phyloP scores from a whole-genome alignment of 37 sponge, comb jelly and placozoan genomes.

The Ephydatia muelleri region DNA sequence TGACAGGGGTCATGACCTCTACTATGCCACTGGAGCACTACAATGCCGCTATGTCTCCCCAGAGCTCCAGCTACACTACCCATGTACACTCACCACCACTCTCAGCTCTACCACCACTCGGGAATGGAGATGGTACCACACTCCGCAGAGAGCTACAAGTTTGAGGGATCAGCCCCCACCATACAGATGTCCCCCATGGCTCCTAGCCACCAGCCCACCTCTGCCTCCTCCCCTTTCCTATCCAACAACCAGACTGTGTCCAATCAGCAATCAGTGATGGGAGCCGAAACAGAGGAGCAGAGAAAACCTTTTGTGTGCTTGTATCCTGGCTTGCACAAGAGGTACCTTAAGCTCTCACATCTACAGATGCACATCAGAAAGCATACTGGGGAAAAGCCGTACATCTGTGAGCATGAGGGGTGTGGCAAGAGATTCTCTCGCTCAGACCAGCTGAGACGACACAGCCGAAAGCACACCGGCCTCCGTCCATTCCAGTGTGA shows the following conservation, averaged over 20 bases:
- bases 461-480: slow-evolving; percentile 90
- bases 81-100: slow-evolving; percentile 24
- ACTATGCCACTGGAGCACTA: slow-evolving; percentile 68
- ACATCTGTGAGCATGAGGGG: slow-evolving; percentile 83
- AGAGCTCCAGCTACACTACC: not conserved
- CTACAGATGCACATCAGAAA: slow-evolving; percentile 94
- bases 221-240: slow-evolving; percentile 45
- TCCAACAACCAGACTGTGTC: not conserved
- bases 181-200: slow-evolving; percentile 53
- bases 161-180: slow-evolving; percentile 38
- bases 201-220: slow-evolving; percentile 20
- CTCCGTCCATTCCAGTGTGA: slow-evolving; percentile 91
- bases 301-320: slow-evolving; percentile 93
- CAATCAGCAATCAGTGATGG: slow-evolving; percentile 28
- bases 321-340: slow-evolving; percentile 88
- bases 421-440: slow-evolving; percentile 93
- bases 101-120: not conserved
- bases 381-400: slow-evolving; percentile 97
- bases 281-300: slow-evolving; percentile 75
- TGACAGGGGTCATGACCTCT: slow-evolving; percentile 5
- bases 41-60: slow-evolving; percentile 1
- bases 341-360: slow-evolving; percentile 91
- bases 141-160: slow-evolving; percentile 25
- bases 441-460: slow-evolving; percentile 89
- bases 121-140: not conserved